Evolutionary conservation across 2,113 vertebrate genomes (phyloP).

Genomic region (Thinocorus orbignyianus): DNA sequence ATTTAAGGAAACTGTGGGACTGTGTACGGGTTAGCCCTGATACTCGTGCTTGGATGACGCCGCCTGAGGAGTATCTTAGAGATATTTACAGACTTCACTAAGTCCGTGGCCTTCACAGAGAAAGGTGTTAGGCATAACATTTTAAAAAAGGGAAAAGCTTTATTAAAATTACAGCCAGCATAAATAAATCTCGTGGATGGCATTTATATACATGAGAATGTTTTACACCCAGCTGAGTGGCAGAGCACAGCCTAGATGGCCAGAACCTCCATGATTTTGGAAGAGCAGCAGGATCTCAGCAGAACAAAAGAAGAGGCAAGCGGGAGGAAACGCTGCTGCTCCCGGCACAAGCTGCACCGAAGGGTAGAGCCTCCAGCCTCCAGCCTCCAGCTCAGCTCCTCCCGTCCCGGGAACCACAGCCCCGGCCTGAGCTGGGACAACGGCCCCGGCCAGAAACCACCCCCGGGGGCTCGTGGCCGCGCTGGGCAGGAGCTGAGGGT

Average conservation of each 20-base stretch:
- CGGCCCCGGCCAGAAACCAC: background rate
- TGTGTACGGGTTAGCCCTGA: background rate
- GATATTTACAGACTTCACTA: background rate
- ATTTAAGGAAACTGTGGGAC: background rate
- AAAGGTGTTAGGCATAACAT: background rate
- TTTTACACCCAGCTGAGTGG: background rate
- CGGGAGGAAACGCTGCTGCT: background rate
- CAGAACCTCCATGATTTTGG: background rate
- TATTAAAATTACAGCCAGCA: background rate
- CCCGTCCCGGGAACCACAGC: too few species aligned
- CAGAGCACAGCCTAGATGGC: background rate
- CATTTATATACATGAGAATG: background rate
- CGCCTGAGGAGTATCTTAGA: background rate
- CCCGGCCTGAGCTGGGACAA: background rate
- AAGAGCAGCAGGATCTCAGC: background rate
- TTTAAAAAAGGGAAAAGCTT: background rate
- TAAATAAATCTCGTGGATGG: background rate
- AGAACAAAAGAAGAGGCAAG: background rate
- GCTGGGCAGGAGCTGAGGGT: background rate
- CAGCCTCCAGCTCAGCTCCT: too few species aligned
- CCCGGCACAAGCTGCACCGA: rapidly evolving
- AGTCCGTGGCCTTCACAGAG: background rate
- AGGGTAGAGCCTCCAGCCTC: background rate
- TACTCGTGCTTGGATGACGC: background rate
- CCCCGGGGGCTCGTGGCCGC: background rate